A percentile compares a stretch with the other conserved stretches of the same genome.
Conservation (phyloP, 2,797 vertebrate species). For the Helicolenus hilgendorfi region DNA sequence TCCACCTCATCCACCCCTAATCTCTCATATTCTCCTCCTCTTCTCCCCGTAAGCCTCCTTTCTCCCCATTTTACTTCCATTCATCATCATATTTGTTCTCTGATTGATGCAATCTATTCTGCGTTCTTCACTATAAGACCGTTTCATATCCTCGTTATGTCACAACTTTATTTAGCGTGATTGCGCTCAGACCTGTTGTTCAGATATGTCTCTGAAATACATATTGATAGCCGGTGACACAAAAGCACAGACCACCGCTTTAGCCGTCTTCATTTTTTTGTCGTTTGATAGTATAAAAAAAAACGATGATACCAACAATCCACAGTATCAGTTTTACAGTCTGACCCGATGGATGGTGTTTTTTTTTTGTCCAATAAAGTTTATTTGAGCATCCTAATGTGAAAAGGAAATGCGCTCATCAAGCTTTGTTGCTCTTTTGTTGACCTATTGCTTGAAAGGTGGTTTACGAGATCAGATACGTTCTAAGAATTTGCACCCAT, state of each 20-base stretch:
- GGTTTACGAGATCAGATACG: neutral
- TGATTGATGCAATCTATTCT: neutral
- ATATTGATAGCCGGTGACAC: neutral
- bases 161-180: neutral
- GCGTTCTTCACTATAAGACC: neutral
- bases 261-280: neutral
- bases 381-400: neutral
- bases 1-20: neutral
- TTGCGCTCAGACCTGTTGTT: neutral
- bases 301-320: too few relatives aligned
- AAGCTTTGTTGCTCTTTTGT: neutral
- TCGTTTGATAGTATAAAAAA: neutral
- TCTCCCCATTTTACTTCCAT: neutral
- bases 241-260: neutral
- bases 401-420: slow-evolving; percentile 7
- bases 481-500: neutral
- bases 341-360: neutral
- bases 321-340: neutral
- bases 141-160: neutral
- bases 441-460: neutral
- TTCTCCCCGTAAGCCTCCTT: neutral
- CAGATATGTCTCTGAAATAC: neutral
- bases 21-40: slow-evolving; percentile 3
- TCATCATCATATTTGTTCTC: neutral
- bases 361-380: neutral